Evolutionary conservation across 35 echinoderm and acorn worm species (phyloP), one percentile per base, ranked within the genome.

Genomic region (Stichopus chloronotus): DNA sequence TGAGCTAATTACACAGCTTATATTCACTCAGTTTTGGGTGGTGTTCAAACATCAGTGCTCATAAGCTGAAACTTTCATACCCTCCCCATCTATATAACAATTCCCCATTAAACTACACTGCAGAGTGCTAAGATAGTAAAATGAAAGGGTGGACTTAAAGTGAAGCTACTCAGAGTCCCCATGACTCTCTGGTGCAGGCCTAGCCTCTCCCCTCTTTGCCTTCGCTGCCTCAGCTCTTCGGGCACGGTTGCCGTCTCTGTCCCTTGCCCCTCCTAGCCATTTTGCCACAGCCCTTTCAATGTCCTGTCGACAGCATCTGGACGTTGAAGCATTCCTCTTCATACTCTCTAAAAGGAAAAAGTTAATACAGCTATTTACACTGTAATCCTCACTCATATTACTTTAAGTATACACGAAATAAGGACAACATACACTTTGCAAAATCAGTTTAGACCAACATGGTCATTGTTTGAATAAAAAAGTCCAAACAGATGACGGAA

Each of bases 231-330:
- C 76, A 16, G 76, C 76, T 16, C 76, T 10, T 16, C 25, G 19
- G n/a, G 76, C 76, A 78, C 76, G 76, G n/a, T 78, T 78, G 9
- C 76, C 76, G n/a, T 78, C 76, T 30, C 76, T 78, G n/a, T 78
- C n/a, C 76, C 9, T 78, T 16, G 76, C 76, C n/a, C 76, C 76
- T 16, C 76, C n/a, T 78, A 78, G n/a, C 76, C 76, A 78, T 5
- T 78, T 78, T 10, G 76, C 9, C 9, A 78, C 76, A 16, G 76
- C 76, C 76, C 76, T 16, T 30, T 78, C 76, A 78, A 78, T 78
- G 9, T 78, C 76, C n/a, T 78, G 10, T 8, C 76, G 76, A 78
- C n/a, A 1, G 1, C 76, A 78, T 16, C n/a, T 20, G 76, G 76
- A 78, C 7, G 76, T 78, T 78, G 76, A 16, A 16, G 76, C 76